These are phyloP conservation scores for Nomada ruficornis DNA, from an alignment of 2,888 invertebrate species.

Conservation along the genomic window DNA sequence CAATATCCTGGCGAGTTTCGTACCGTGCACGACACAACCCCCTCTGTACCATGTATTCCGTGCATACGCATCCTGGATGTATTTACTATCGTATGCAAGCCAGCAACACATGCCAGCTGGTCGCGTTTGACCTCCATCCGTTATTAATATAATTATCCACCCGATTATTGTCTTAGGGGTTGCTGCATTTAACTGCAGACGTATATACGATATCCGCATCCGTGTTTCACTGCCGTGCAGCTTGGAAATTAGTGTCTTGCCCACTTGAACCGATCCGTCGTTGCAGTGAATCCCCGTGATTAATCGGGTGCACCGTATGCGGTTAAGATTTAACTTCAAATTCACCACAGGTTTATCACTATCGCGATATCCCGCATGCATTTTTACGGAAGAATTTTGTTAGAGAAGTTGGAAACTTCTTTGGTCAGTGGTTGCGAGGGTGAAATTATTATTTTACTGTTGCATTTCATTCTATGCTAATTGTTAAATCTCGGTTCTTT, in stretches of 20 bases:
- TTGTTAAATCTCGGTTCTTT: too few species aligned
- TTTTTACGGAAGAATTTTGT: too few species aligned
- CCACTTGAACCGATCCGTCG: background rate
- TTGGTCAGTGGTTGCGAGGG: too few species aligned
- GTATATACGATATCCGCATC: constrained; percentile 25
- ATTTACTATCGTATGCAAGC: constrained; percentile 48
- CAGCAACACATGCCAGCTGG: constrained; percentile 24
- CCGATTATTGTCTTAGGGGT: constrained; percentile 63
- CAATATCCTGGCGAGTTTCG: constrained; percentile 74
- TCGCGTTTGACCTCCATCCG: constrained; percentile 60
- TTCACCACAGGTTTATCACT: too few species aligned
- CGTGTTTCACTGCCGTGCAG: background rate
- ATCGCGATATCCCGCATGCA: too few species aligned
- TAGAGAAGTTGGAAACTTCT: too few species aligned
- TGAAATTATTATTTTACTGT: too few species aligned
- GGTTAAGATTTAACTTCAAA: background rate
- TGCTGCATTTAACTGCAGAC: constrained; percentile 49
- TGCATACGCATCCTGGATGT: constrained; percentile 39
- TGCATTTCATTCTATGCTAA: too few species aligned
- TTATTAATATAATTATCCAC: constrained; percentile 68
- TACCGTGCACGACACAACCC: constrained; percentile 49
- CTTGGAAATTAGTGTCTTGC: constrained; percentile 15
- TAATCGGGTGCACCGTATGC: too few species aligned
- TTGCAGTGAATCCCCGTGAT: background rate
- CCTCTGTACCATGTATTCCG: constrained; percentile 30